Conservation (phyloP, 2,113 vertebrate species). For the Nothocercus julius region DNA sequence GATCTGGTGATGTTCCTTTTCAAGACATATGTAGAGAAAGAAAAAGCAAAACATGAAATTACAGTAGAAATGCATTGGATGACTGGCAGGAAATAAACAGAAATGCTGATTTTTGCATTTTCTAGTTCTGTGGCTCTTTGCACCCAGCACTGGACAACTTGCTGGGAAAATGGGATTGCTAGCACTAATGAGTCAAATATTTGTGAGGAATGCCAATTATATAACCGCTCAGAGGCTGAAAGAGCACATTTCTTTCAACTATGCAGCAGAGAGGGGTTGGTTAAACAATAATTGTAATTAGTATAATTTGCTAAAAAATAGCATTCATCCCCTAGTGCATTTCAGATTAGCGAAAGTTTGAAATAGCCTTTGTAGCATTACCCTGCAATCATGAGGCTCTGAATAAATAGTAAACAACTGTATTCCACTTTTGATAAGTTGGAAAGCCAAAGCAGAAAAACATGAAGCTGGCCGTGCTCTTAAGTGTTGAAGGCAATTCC, state of each 20-base stretch:
- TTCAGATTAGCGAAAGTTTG: background rate
- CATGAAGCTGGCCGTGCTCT: background rate
- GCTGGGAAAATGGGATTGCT: constrained; percentile 48
- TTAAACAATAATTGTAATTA: constrained; percentile 29
- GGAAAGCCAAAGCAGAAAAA: constrained; percentile 25
- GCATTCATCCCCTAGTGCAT: background rate
- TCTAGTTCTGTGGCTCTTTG: constrained; percentile 20
- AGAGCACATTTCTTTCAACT: constrained; percentile 22
- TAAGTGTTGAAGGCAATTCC: background rate
- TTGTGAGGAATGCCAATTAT: constrained; percentile 36
- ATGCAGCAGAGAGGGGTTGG: background rate
- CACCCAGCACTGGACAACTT: background rate
- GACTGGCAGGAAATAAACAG: background rate
- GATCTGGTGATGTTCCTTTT: background rate
- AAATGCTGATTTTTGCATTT: constrained; percentile 38
- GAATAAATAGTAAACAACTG: constrained; percentile 25
- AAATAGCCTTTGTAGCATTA: background rate
- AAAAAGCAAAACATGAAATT: background rate
- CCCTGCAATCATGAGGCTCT: background rate
- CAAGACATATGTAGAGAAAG: background rate
- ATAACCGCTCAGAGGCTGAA: background rate
- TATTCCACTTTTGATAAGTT: background rate
- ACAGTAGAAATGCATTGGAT: background rate
- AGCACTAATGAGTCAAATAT: constrained; percentile 43
- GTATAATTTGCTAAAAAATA: background rate